Percentiles rank a stretch among this genome's conserved stretches.
Conservation (phyloP, 1,140 invertebrate genomes). For the Trichonephila clavipes region DNA sequence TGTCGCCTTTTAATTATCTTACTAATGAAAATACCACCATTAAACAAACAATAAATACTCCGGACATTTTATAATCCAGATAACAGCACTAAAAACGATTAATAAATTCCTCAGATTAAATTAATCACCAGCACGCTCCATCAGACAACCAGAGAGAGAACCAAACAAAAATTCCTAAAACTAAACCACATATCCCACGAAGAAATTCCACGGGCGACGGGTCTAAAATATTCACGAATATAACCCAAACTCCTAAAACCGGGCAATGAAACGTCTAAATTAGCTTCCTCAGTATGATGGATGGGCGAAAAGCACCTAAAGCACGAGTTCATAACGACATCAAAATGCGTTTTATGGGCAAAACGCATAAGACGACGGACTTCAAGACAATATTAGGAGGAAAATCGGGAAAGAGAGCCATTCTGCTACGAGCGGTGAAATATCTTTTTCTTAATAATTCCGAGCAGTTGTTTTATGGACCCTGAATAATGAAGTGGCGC, state of each 20-base stretch:
- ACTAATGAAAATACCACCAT: too few species aligned
- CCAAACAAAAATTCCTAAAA: too few species aligned
- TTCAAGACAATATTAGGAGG: background rate
- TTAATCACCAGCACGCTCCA: background rate
- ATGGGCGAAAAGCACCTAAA: background rate
- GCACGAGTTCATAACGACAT: background rate
- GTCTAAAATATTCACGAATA: background rate
- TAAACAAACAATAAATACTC: too few species aligned
- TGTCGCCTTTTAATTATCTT: too few species aligned
- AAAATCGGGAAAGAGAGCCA: background rate
- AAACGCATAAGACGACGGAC: background rate
- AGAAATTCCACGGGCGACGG: background rate
- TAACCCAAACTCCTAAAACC: background rate
- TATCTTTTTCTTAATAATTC: constrained; percentile 36
- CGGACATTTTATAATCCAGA: too few species aligned
- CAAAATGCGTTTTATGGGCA: constrained; percentile 15
- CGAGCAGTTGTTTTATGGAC: constrained; percentile 31
- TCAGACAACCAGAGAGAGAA: too few species aligned
- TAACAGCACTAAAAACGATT: background rate
- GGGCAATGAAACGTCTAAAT: constrained; percentile 19
- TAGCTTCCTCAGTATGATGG: background rate
- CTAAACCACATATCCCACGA: background rate
- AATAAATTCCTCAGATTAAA: background rate
- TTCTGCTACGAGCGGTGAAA: background rate
- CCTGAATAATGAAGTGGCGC: background rate